phyloP scores from a whole-genome alignment of 2,113 vertebrate species.

The Sinocyclocheilus maitianheensis region DNA sequence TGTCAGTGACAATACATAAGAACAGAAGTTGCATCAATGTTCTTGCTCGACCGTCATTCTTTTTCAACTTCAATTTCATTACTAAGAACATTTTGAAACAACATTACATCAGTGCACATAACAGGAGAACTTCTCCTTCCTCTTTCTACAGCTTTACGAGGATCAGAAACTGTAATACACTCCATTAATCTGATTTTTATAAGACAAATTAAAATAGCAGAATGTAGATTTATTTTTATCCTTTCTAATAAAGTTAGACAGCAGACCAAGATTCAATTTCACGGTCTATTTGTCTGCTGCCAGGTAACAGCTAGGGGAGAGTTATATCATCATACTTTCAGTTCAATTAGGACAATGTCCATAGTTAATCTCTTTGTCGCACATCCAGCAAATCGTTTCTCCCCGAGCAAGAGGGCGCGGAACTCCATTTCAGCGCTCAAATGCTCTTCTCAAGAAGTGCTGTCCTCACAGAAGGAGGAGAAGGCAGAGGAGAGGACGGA shows the following conservation, averaged over 20 bases:
- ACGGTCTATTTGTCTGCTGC: slow-evolving; percentile 47
- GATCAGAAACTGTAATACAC: not conserved
- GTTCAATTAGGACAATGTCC: slow-evolving; percentile 48
- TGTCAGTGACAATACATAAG: not conserved
- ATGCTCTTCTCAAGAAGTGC: slow-evolving; percentile 90
- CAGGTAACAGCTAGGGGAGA: not conserved
- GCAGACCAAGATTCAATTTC: slow-evolving; percentile 55
- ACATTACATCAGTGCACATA: not conserved
- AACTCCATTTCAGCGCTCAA: slow-evolving; percentile 91
- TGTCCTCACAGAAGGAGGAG: slow-evolving; percentile 81
- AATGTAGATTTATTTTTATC: slow-evolving; percentile 50
- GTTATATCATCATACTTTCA: slow-evolving; percentile 40
- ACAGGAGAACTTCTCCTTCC: slow-evolving; percentile 2
- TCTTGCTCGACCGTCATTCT: not conserved
- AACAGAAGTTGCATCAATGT: not conserved
- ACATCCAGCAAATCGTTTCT: slow-evolving; percentile 84
- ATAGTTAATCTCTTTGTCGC: slow-evolving; percentile 17
- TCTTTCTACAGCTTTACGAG: not conserved
- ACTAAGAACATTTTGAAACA: not conserved
- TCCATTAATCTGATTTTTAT: not conserved
- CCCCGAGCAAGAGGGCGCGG: slow-evolving; percentile 90
- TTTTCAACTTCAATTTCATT: not conserved
- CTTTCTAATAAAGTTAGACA: not conserved
- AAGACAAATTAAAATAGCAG: slow-evolving; percentile 44
- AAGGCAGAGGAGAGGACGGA: slow-evolving; percentile 81